Base-by-base conservation (phyloP, 2,888 invertebrate genomes). In the Cistogaster globosa region DNA sequence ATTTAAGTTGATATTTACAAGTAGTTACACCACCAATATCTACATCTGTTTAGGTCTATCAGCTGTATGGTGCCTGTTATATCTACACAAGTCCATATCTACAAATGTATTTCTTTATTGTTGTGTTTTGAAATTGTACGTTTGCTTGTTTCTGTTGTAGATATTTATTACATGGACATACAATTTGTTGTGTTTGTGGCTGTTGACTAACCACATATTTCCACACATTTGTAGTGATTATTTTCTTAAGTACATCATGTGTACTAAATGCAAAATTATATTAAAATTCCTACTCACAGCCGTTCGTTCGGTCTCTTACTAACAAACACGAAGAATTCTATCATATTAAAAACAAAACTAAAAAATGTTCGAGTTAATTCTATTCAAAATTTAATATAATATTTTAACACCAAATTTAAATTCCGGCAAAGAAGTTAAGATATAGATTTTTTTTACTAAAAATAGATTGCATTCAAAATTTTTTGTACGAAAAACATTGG, bases 151-250 rank as follows among this genome's bases (percentile, higher is more conserved):
- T 4, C 18, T 58, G 51, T 51, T 18, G 38, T 63, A 32, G 32
- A 32, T 32, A 60, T 69, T 65, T 63, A 79, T 76, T 67, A 71
- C 57, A 78, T 62, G 68, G 67, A 57, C 58, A 71, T 65, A 80
- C 65, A 76, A 84, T 80, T 84, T 84, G 68, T 80, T 76, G 71
- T 80, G 76, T 84, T 67, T 84, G 84, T 76, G 76, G 84, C 62
- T 84, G 79, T 72, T 80, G 60, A 76, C 71, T 72, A 62, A 76
- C 76, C 84, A 76, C 79, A 80, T 32, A 68, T 83, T 79, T 58
- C 78, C 74, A 83, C 83, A 79, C 75, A 80, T 76, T 84, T 84
- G 79, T 84, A 80, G 79, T 84, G 79, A 84, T 80, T 84, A 84
- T 84, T 71, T 76, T 71, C 79, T 80, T 72, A 80, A 84, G 79